phyloP scores from a whole-genome alignment of 2,797 vertebrate genomes.

The Galagoides demidoff region DNA sequence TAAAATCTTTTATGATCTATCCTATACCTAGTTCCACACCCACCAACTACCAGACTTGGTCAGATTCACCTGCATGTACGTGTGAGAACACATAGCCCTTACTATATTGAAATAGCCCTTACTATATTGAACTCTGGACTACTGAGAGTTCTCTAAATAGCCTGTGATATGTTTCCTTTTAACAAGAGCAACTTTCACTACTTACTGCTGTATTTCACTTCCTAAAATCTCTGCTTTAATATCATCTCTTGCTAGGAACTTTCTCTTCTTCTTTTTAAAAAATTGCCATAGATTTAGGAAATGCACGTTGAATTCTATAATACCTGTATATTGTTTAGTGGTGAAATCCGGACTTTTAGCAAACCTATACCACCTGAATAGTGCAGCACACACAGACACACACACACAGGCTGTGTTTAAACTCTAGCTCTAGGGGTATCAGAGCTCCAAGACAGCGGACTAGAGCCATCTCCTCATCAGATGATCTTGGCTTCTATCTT shows the following conservation, averaged over 20 bases:
- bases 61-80: neutral
- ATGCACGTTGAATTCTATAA: neutral
- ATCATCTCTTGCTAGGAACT: neutral
- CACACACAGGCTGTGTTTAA: no score
- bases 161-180: neutral
- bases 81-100: neutral
- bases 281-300: neutral
- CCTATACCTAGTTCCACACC: neutral
- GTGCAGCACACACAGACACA: neutral
- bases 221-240: neutral
- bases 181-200: neutral
- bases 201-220: neutral
- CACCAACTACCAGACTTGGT: neutral
- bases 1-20: neutral
- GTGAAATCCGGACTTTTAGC: neutral
- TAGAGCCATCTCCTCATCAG: no score
- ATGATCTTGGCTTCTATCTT: no score
- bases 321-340: neutral
- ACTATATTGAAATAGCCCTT: accelerated
- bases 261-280: neutral
- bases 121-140: neutral
- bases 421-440: no score
- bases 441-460: no score
- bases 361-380: neutral
- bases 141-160: neutral